phyloP scores from a whole-genome alignment of 2,888 invertebrate genomes.

The Mythimna loreyi region DNA sequence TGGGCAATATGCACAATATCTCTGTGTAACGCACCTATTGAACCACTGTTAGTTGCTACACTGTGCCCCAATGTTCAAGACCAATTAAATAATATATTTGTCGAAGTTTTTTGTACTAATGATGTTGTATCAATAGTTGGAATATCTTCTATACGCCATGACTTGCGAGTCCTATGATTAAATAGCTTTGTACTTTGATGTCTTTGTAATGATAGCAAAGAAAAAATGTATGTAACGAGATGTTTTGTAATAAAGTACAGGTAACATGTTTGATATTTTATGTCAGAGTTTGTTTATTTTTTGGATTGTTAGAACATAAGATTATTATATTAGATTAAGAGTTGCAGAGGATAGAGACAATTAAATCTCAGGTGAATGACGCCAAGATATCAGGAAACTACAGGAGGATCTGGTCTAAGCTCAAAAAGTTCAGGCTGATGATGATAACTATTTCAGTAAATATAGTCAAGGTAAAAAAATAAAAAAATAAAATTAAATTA shows the following conservation, averaged over 20 bases:
- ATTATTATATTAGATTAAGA: too few relatives aligned
- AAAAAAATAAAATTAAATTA: too few relatives aligned
- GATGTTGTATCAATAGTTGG: conserved; percentile 34
- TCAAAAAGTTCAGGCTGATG: too few relatives aligned
- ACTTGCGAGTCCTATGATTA: conserved; percentile 49
- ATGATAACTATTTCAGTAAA: too few relatives aligned
- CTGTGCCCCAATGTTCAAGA: conserved; percentile 16
- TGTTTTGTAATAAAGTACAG: conserved; percentile 38
- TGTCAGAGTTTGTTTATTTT: not conserved
- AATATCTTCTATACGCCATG: conserved; percentile 32
- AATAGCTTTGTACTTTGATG: conserved; percentile 66
- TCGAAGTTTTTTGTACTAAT: conserved; percentile 44
- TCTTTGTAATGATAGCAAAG: conserved; percentile 56
- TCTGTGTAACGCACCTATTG: not conserved
- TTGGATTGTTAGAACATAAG: not conserved
- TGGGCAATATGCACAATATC: not conserved
- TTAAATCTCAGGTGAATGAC: too few relatives aligned
- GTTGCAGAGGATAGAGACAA: too few relatives aligned
- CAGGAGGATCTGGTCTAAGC: too few relatives aligned
- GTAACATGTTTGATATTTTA: conserved; percentile 6
- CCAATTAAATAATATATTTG: conserved; percentile 22
- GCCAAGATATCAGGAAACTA: too few relatives aligned
- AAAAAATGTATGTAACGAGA: conserved; percentile 29
- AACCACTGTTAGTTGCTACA: not conserved
- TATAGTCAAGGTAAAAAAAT: too few relatives aligned